Evolutionary conservation across 2,888 invertebrate genomes (phyloP), one percentile per base, ranked within the genome.

Genomic region (Acleris sparsana): DNA sequence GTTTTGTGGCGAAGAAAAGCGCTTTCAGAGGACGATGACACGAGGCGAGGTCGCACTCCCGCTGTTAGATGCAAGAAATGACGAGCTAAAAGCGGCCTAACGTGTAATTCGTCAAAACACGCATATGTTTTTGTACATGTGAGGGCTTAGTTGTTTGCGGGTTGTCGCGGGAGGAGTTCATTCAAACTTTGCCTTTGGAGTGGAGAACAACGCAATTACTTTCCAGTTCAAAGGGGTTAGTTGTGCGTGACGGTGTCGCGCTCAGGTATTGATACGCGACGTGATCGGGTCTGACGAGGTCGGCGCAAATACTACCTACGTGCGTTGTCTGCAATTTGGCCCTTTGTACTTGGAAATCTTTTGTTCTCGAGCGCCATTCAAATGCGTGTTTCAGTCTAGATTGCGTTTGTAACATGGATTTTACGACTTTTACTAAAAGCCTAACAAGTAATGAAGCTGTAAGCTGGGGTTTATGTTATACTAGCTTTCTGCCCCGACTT

Each of bases 11-110:
- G 83, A 89, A 91, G 90, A 91, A 92, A 92, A 86, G 89, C 87
- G 86, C 92, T 92, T 92, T 92, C 92, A 92, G 85, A 88, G 92
- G 90, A 91, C 92, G 92, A 92, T 92, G 92, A 92, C 92, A 92
- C 88, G 91, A 86, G 89, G 85, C 88, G 92, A 86, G 91, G 92
- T 91, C 92, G 86, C 86, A 88, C 87, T 89, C 89, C 83, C 84
- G 81, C 85, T 84, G 87, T 84, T 87, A 84, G 86, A 84, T 85
- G 88, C 85, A 86, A 84, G 86, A 84, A 88, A 86, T 86, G 89
- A 82, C 88, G 80, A 73, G 83, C 84, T 80, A 86, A 89, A 87
- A 89, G 83, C 88, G 85, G 86, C 86, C 87, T 86, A 85, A 88
- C 86, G 85, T 86, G 84, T 88, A 86, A 90, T 89, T 85, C 86